These are phyloP conservation scores for Sporophila hypoxantha DNA, from an alignment of 2,113 vertebrate genomes.

Conservation along the genomic window DNA sequence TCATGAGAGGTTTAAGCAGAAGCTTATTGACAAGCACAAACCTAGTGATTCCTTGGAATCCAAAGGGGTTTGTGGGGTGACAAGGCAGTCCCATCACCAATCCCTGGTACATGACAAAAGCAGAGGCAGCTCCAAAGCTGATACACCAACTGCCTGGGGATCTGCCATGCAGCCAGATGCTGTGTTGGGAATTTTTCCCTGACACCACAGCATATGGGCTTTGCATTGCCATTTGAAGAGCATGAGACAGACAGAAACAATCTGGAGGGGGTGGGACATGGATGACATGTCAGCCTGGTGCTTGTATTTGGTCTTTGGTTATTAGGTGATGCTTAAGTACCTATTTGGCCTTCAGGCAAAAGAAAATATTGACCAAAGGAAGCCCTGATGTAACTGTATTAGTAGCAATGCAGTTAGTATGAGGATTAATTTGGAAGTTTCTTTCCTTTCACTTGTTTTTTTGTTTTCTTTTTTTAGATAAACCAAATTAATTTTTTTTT, in stretches of 20 bases:
- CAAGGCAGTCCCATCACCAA: neutral
- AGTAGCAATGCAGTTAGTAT: neutral
- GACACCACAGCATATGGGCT: slow-evolving; percentile 16
- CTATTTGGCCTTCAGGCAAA: neutral
- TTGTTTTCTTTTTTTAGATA: neutral
- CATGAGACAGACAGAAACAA: neutral
- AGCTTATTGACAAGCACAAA: neutral
- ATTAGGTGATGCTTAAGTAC: neutral
- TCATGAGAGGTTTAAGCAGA: neutral
- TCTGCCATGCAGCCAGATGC: slow-evolving; percentile 5
- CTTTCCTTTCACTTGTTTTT: neutral
- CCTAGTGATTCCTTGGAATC: neutral
- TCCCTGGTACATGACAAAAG: neutral
- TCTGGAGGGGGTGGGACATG: neutral
- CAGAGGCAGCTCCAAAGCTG: slow-evolving; percentile 6
- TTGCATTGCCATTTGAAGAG: slow-evolving; percentile 15
- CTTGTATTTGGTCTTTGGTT: neutral
- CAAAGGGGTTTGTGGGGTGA: neutral
- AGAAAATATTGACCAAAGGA: neutral
- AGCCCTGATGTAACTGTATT: neutral
- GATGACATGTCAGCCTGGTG: neutral
- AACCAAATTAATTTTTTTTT: neutral
- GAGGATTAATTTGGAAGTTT: neutral
- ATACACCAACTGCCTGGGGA: slow-evolving; percentile 5
- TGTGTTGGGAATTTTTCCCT: slow-evolving; percentile 2